Conservation (phyloP, 2,113 vertebrate genomes). For the Sylvilagus bachmani region DNA sequence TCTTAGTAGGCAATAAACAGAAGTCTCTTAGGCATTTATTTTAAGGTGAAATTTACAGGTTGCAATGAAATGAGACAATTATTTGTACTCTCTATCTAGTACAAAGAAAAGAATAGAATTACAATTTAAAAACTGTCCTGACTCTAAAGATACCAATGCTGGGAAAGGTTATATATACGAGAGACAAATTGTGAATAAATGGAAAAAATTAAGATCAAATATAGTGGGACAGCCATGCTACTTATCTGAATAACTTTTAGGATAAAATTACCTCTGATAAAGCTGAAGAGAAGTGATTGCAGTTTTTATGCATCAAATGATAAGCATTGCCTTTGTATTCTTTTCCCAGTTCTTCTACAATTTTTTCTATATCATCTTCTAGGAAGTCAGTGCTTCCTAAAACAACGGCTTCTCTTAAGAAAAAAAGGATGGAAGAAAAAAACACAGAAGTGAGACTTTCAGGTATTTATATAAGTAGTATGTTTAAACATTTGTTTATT, state of each 20-base stretch:
- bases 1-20: background rate
- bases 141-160: background rate
- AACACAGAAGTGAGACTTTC: slow-evolving; percentile 43
- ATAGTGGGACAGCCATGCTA: background rate
- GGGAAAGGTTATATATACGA: background rate
- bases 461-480: slow-evolving; percentile 12
- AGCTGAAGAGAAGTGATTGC: slow-evolving; percentile 99
- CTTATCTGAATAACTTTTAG: slow-evolving; percentile 36
- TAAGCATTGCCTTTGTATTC: slow-evolving; percentile 99
- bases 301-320: slow-evolving; percentile 99
- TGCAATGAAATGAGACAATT: background rate
- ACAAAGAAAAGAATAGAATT: background rate
- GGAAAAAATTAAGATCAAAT: slow-evolving; percentile 20
- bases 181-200: background rate
- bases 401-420: slow-evolving; percentile 96
- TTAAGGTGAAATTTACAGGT: too few species aligned
- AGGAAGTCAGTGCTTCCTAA: slow-evolving; percentile 99
- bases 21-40: background rate
- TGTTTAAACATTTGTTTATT: slow-evolving; percentile 50
- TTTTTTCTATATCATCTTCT: slow-evolving; percentile 98
- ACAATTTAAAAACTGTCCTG: background rate
- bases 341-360: slow-evolving; percentile 98
- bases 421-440: slow-evolving; percentile 42
- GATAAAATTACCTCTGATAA: slow-evolving; percentile 94
- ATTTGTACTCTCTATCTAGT: background rate